These are phyloP conservation scores for Yasuhikotakia modesta DNA, from an alignment of 2,797 vertebrate genomes.

Conservation along the genomic window DNA sequence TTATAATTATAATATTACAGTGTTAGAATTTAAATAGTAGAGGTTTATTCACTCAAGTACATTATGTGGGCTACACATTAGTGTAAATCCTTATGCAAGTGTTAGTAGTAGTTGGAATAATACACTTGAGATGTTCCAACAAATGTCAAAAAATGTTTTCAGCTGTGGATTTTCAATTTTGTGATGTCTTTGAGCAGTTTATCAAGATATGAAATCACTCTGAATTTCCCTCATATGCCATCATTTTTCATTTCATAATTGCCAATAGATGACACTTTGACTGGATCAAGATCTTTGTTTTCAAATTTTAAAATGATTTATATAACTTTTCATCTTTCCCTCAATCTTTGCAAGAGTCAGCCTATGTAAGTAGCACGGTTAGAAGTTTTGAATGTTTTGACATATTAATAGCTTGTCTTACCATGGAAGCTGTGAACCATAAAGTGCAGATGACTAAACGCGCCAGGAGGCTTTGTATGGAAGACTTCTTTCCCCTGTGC, in stretches of 20 bases:
- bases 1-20: too few relatives aligned
- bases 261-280: constrained; percentile 30
- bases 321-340: constrained; percentile 46
- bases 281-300: constrained; percentile 37
- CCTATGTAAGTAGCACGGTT: constrained; percentile 62
- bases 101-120: neutral
- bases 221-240: constrained; percentile 2
- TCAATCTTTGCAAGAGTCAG: constrained; percentile 38
- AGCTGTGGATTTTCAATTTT: neutral
- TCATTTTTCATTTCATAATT: constrained; percentile 41
- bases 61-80: constrained; percentile 56
- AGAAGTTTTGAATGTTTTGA: constrained; percentile 72
- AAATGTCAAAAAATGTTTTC: neutral
- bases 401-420: constrained; percentile 78
- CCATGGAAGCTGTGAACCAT: constrained; percentile 68
- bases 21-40: too few relatives aligned
- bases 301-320: constrained; percentile 59
- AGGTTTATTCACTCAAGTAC: constrained; percentile 64
- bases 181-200: neutral
- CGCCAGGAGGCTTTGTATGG: constrained; percentile 73
- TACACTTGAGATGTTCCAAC: neutral
- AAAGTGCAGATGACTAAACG: constrained; percentile 68
- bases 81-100: constrained; percentile 42
- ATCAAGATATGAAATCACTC: constrained; percentile 35
- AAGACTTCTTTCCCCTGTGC: constrained; percentile 55